Conservation (phyloP, 2,888 invertebrate species). For the Leptura quadrifasciata region DNA sequence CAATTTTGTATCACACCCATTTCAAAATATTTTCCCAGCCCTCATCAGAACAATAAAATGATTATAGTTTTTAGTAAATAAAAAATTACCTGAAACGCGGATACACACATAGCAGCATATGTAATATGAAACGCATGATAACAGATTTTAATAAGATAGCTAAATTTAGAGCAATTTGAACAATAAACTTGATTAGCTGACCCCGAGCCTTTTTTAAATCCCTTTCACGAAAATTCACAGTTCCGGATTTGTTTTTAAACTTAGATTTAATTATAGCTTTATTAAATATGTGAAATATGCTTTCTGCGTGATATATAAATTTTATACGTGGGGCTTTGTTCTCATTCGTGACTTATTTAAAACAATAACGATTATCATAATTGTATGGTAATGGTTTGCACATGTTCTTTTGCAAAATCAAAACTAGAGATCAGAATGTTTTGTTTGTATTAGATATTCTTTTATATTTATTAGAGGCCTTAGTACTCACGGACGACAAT, state of each 20-base stretch:
- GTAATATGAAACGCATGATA: slow-evolving; percentile 13
- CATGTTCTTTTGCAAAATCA: slow-evolving; percentile 8
- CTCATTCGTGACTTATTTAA: slow-evolving; percentile 35
- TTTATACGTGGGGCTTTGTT: slow-evolving; percentile 9
- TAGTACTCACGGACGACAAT: not conserved
- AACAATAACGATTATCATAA: slow-evolving; percentile 23
- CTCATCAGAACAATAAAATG: not conserved
- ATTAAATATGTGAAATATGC: slow-evolving; percentile 2
- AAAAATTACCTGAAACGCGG: slow-evolving; percentile 10
- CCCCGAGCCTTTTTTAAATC: slow-evolving; percentile 35
- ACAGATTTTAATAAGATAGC: slow-evolving; percentile 26
- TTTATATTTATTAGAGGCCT: not conserved
- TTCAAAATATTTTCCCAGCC: not conserved
- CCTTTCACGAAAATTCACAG: slow-evolving; percentile 41
- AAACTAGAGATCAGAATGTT: not conserved
- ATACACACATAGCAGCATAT: not conserved
- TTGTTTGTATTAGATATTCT: not conserved
- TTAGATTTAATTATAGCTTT: slow-evolving; percentile 22
- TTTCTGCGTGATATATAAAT: slow-evolving; percentile 7
- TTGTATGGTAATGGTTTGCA: slow-evolving; percentile 15
- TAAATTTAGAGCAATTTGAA: slow-evolving; percentile 32
- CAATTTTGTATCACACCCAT: not conserved
- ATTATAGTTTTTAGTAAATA: slow-evolving; percentile 8
- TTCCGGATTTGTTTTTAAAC: slow-evolving; percentile 28
- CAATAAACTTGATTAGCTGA: slow-evolving; percentile 34